Base-by-base conservation (phyloP, 2,888 invertebrate genomes). In the Sthenelais limicola region DNA sequence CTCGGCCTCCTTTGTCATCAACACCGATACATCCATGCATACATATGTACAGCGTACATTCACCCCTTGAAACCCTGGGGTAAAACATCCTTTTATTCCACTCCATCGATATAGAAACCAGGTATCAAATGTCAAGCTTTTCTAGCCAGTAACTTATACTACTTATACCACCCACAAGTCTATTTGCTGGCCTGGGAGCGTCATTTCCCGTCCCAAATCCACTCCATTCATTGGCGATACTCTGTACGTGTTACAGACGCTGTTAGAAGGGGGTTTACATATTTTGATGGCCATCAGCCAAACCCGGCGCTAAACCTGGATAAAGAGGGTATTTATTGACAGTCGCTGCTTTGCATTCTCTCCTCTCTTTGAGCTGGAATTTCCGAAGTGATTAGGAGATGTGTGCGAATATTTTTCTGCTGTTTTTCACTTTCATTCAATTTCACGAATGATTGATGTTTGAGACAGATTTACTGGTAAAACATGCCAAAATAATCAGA, bases 191-290 rank as follows among this genome's bases (percentile, higher is more conserved):
- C 56, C 26, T 32, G 9, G 24, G 56, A 33, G 30, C 32, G 30
- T 5, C 12, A 56, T 21, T 56, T 56, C 56, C 56, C 56, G 56
- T 56, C 56, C 18, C 32, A 28, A 56, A 56, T 30, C 56, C 30
- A 32, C 56, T 12, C 52, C 21, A 21, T 52, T 52, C 52, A 52
- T 7, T 15, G 21, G 56, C 12, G 33, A 56, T 12, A 5, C 32
- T 12, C 30, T 12, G 30, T 30, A 32, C 56, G 56, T 56, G 56
- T 24, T 24, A n/a, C 30, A 28, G 18, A 21, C 28, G 18, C 52
- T 12, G 56, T 32, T 4, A 32, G 1, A 32, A 5, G 56, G 3
- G 32, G 56, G 30, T 56, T 30, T 33, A 4, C 56, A 2, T 56
- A 3, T 24, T 56, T 18, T 7, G 4, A n/a, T 28, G 24, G 18